Percentiles rank a stretch among this genome's conserved stretches.
These are phyloP conservation scores for Cephus cinctus DNA, from an alignment of 1,140 invertebrate genomes.

Conservation along the genomic window DNA sequence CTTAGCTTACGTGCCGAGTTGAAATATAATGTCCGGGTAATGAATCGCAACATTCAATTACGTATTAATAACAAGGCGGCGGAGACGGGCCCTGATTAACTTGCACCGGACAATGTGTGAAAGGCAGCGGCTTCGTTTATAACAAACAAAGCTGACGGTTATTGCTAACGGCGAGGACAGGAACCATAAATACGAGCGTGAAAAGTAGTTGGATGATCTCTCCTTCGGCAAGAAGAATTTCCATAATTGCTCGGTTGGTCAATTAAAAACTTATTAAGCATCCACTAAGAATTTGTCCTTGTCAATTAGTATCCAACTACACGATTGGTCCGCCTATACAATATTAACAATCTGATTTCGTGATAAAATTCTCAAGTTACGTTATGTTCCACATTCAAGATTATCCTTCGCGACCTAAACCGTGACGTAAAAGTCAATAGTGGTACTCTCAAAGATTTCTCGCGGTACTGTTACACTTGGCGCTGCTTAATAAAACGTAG, in stretches of 20 bases:
- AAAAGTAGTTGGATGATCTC: too few species aligned
- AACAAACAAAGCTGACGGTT: conserved; percentile 1
- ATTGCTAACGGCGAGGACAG: neutral
- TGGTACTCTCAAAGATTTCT: neutral
- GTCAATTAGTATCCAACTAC: too few species aligned
- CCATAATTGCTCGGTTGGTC: neutral
- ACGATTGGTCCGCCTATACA: too few species aligned
- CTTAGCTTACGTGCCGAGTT: conserved; percentile 11
- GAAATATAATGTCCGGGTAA: conserved; percentile 34
- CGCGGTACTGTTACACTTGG: conserved; percentile 19
- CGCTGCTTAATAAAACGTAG: conserved; percentile 20
- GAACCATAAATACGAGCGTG: neutral
- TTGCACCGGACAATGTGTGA: conserved; percentile 27
- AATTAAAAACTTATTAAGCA: too few species aligned
- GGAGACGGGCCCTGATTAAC: conserved; percentile 31
- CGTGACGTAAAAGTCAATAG: too few species aligned
- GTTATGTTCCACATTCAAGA: too few species aligned
- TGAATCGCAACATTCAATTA: conserved; percentile 40
- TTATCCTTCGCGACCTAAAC: conserved; percentile 2
- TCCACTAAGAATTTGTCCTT: too few species aligned
- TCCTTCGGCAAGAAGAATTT: too few species aligned
- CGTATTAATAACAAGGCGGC: conserved; percentile 41
- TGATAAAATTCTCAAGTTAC: too few species aligned
- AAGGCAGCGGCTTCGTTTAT: neutral
- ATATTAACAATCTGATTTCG: too few species aligned